Evolutionary conservation across 1,140 invertebrate genomes (phyloP), one percentile per base, ranked within the genome.

Genomic region (Antheraea mylitta): DNA sequence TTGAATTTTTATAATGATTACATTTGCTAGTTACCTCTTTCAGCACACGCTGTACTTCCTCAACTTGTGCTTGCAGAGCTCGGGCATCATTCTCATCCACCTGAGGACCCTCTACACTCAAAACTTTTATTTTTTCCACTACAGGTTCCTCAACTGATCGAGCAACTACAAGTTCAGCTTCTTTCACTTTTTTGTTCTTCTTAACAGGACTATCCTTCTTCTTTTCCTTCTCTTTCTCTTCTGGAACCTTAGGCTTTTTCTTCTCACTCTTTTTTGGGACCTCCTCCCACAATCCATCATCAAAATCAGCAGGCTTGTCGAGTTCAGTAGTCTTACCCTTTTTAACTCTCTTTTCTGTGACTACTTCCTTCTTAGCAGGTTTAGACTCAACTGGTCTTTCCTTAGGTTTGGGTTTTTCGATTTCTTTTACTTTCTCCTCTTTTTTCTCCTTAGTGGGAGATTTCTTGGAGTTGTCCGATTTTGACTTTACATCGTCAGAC

Each of bases 251-350:
- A 78, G 87, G 94, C 94, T 89, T 90, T 70, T 94, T 94, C 76
- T 95, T 94, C 82, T 95, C 90, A 92, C 93, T 90, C 70, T 94
- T 94, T 6, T 95, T 95, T 64, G 94, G 94, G 11, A 95, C 95
- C 80, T 95, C 95, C 80, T 96, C 94, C 96, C 96, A 96, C 53
- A 95, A 93, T 86, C 95, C 95, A 73, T 96, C 95, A 86, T 96
- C 95, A 90, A 94, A 96, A 77, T 96, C 95, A 58, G 94, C 93
- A 10, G 95, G 95, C 81, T 96, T 96, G 75, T 95, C 95, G 53
- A 92, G 77, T 19, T 93, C 80, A 74, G 62, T 89, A 70, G 92
- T 92, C 75, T 93, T 88, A 83, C 70, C 93, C 89, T 78, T 92
- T 80, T 84, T 94, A 77, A 69, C 92, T 81, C 77, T 92, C 73